phyloP scores from a whole-genome alignment of 2,888 invertebrate species.

The Metalampra italica region DNA sequence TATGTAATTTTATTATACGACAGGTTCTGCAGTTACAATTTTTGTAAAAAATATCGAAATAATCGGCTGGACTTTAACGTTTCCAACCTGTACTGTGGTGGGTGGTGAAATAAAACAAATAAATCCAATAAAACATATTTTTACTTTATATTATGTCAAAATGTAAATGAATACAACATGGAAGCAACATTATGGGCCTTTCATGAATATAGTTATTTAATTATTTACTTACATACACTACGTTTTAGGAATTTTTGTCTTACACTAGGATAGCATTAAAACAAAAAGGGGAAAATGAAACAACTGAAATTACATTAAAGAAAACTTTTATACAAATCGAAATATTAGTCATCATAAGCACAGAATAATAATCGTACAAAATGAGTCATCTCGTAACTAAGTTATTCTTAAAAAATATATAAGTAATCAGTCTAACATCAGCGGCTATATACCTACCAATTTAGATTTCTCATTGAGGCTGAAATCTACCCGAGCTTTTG shows the following conservation, averaged over 20 bases:
- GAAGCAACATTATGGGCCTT: constrained; percentile 71
- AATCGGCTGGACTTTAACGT: no score
- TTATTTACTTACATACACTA: constrained; percentile 10
- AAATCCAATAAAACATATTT: constrained; percentile 52
- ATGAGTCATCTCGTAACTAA: constrained; percentile 9
- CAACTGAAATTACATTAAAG: constrained; percentile 19
- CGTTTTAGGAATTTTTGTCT: constrained; percentile 9
- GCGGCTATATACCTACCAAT: constrained; percentile 45
- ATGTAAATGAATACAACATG: constrained; percentile 68
- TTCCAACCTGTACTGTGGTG: no score
- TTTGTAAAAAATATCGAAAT: no score
- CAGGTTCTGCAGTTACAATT: no score
- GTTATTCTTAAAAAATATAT: constrained; percentile 16
- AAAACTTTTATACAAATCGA: constrained; percentile 15
- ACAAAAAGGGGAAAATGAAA: constrained; percentile 18
- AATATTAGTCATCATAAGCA: constrained; percentile 12
- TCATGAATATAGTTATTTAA: constrained; percentile 30
- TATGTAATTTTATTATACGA: no score
- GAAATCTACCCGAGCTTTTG: no score
- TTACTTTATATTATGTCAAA: constrained; percentile 59
- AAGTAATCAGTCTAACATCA: constrained; percentile 57
- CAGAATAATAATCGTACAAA: constrained; percentile 26
- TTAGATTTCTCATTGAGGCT: constrained; percentile 3
- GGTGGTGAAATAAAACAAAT: constrained; percentile 21
- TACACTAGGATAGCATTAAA: constrained; percentile 9